Base-by-base conservation (phyloP, 92 coral and sea anemone species). In the Epizoanthus fatuus region DNA sequence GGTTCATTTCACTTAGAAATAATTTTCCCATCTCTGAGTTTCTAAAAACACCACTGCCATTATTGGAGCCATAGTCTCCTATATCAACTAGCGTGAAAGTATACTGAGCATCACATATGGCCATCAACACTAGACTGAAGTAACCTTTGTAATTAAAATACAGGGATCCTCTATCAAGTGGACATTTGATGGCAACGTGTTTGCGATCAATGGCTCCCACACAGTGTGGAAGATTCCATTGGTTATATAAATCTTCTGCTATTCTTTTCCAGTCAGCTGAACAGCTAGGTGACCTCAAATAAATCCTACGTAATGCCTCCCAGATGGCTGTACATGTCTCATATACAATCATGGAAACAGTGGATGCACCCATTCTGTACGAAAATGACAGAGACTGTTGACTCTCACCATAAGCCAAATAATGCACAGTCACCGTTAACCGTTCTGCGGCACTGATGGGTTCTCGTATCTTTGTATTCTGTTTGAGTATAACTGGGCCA, bases 301-400 rank as follows among this genome's bases (percentile, higher is more conserved):
- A 68, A 15, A 56, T 79, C 40, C 59, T 19, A 8, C 14, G 29
- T 58, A 82, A 56, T 39, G 79, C 73, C 19, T 16, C 49, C 79
- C 86, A 82, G 64, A 82, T 40, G 13, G 86, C 86, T 37, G 47
- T 29, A 37, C 76, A 82, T 20, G 86, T 82, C 45, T 82, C 86
- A 29, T 69, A 39, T 17, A 69, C 63, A 55, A 86, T 45, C 38
- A 11, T 15, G 0, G 66, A 76, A 49, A 86, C 85, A 58, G 69
- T 63, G 37, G 69, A 63, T 63, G 69, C 69, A 25, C 69, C 69
- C 69, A 63, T 63, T 63, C 69, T 63, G 69, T 63, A 63, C 14
- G 65, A 72, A 81, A 92, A 92, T 75, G 88, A 75, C 55, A 83
- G 69, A 44, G 76, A 69, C 65, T 86, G 87, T 45, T 90, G 94